phyloP scores from a whole-genome alignment of 1,140 invertebrate species.

The Conus betulinus region DNA sequence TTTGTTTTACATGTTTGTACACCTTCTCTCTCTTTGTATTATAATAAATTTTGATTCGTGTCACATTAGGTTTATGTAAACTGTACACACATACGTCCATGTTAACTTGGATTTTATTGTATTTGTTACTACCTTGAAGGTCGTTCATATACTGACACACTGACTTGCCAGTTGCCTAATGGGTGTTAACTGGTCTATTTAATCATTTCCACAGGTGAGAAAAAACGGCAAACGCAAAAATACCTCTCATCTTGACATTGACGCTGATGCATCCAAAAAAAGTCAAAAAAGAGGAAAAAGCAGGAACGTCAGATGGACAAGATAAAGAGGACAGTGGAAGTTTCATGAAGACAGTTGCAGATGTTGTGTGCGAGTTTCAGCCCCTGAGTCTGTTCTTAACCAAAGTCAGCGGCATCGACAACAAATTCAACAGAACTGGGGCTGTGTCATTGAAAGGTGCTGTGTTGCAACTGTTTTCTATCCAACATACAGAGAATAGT shows the following conservation, averaged over 20 bases:
- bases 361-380: conserved; percentile 81
- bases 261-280: background rate
- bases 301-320: background rate
- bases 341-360: conserved; percentile 34
- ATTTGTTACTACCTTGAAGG: no score
- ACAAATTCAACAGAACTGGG: conserved; percentile 63
- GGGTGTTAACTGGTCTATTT: no score
- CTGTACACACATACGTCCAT: no score
- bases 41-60: no score
- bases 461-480: conserved; percentile 75
- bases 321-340: background rate
- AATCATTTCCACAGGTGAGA: background rate
- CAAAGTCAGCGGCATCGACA: conserved; percentile 74
- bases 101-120: no score
- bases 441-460: conserved; percentile 70
- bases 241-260: background rate
- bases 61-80: no score
- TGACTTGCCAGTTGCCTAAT: no score
- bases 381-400: conserved; percentile 90
- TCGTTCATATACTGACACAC: no score
- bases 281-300: background rate
- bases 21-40: no score
- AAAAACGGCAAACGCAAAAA: background rate
- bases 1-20: no score
- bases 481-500: no score